Evolutionary conservation across 2,888 invertebrate genomes (phyloP), one percentile per base, ranked within the genome.

Genomic region (Ommatoiulus sabulosus): DNA sequence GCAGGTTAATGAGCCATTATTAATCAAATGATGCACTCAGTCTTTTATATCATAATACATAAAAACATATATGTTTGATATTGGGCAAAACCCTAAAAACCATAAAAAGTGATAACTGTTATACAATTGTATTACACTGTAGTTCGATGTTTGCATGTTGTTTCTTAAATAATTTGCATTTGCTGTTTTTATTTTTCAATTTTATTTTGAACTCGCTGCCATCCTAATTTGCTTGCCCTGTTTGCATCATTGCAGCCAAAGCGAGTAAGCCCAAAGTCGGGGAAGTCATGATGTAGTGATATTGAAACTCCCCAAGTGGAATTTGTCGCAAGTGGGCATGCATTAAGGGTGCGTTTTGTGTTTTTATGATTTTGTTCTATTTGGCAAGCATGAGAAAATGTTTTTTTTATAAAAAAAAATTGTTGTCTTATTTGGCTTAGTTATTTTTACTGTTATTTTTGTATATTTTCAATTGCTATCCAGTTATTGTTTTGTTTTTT

Each of bases 231-330:
- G 86, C 43, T 52, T 88, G 84, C 46, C 86, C 10, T 89, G 63
- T 87, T 86, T 52, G 57, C 84, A 48, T 86, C 35, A n/a, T 87
- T 89, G 44, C 88, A 89, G 89, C 89, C 84, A 86, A 89, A 89
- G 84, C 87, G 89, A 87, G 48, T 72, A 85, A 89, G 85, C 84
- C 24, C 48, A 46, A 89, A 89, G 80, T 72, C 48, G 24, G 89
- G 72, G n/a, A 89, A 89, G 87, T 89, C 89, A 84, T 89, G 89
- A 89, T 87, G 52, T 86, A 57, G 44, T 35, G 35, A 87, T 80
- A 57, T 52, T 57, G 87, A 87, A 57, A 87, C 12, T 44, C 43
- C 86, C 87, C 84, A 72, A 87, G 24, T 86, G 35, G 84, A 84
- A 84, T 48, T 52, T 88, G 48, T 87, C 43, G 87, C 86, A 84